phyloP scores from a whole-genome alignment of 2,797 vertebrate genomes.

The Spheniscus humboldti region DNA sequence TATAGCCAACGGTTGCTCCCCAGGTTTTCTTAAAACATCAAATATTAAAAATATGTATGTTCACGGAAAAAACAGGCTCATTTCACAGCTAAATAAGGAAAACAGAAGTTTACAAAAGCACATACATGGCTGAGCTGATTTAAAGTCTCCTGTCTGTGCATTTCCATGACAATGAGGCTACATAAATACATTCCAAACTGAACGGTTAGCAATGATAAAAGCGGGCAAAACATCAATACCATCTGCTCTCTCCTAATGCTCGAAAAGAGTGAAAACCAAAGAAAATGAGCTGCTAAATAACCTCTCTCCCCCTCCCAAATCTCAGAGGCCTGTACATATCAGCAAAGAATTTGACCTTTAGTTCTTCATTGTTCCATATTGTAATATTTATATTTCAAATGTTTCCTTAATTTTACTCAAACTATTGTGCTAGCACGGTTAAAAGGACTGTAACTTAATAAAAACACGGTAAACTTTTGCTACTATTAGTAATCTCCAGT shows the following conservation, averaged over 20 bases:
- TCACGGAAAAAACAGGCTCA: background rate
- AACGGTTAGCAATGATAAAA: constrained; percentile 31
- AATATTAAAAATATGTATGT: background rate
- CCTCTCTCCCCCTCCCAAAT: background rate
- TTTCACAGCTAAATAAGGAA: constrained; percentile 15
- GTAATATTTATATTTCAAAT: background rate
- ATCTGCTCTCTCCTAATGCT: constrained; percentile 39
- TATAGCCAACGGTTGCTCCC: background rate
- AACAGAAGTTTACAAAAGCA: constrained; percentile 16
- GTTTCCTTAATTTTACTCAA: background rate
- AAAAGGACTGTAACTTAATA: background rate
- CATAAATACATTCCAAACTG: constrained; percentile 23
- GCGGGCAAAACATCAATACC: constrained; percentile 49
- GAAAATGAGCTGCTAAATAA: constrained; percentile 25
- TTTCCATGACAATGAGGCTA: constrained; percentile 63
- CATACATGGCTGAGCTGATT: background rate
- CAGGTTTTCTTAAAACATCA: background rate
- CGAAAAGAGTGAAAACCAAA: background rate
- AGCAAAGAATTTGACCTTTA: background rate
- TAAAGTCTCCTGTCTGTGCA: constrained; percentile 11
- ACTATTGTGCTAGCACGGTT: background rate
- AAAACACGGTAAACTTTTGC: background rate
- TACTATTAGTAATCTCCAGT: background rate
- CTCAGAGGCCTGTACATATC: background rate
- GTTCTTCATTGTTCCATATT: background rate